A percentile compares a stretch with the other conserved stretches of the same genome.
These are phyloP conservation scores for Danio jaintianensis DNA, from an alignment of 2,797 vertebrate species.

Conservation along the genomic window DNA sequence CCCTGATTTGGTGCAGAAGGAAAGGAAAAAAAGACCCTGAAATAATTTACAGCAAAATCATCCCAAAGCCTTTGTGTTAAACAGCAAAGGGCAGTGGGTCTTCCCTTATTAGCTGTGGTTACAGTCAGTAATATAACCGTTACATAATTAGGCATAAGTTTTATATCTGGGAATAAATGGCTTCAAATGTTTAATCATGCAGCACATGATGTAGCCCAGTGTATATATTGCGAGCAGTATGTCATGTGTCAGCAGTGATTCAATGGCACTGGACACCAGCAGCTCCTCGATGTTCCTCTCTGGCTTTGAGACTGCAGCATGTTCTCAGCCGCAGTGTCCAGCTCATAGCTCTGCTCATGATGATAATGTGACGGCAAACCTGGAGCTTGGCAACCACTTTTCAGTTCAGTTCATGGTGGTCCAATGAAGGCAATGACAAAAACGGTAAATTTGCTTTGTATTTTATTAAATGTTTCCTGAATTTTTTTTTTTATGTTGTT, in stretches of 20 bases:
- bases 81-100: constrained; percentile 12
- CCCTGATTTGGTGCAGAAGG: constrained; percentile 78
- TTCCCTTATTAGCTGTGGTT: constrained; percentile 14
- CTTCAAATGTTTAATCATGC: neutral
- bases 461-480: constrained; percentile 1
- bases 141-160: neutral
- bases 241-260: constrained; percentile 24
- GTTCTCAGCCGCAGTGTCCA: constrained; percentile 21
- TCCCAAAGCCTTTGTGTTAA: constrained; percentile 31
- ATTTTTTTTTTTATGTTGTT: neutral
- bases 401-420: constrained; percentile 21
- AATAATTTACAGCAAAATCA: constrained; percentile 41
- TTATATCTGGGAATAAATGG: neutral
- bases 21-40: constrained; percentile 58
- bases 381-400: constrained; percentile 2
- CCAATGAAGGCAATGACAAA: constrained; percentile 8
- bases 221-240: constrained; percentile 19
- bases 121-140: constrained; percentile 1
- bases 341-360: constrained; percentile 5
- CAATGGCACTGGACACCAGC: constrained; percentile 3
- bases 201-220: neutral
- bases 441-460: constrained; percentile 15
- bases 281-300: constrained; percentile 28
- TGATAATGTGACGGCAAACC: constrained; percentile 14
- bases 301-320: constrained; percentile 29